Base-by-base conservation (phyloP, 2,888 invertebrate genomes). In the Caenorhabditis drosophilae region DNA sequence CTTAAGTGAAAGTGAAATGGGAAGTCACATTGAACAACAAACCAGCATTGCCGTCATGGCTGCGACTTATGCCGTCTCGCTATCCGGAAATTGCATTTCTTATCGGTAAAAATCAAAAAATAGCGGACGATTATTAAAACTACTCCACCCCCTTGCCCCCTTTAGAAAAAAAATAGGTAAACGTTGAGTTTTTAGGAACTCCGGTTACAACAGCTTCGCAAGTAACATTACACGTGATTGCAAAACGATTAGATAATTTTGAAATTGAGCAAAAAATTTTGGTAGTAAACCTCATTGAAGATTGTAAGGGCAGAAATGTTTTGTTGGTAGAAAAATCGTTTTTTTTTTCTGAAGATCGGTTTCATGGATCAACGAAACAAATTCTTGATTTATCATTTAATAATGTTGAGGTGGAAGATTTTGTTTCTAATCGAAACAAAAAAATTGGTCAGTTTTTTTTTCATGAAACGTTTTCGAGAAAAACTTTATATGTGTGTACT, bases 1-100 rank as follows among this genome's bases (percentile, higher is more conserved):
- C n/a, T 69, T 34, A 44, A 82, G 82, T 79, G 7, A 73, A 79
- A 42, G 82, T 82, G 11, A 80, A 75, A 71, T 82, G 82, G 82
- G 72, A 78, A 46, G 82, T 81, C 4, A 80, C 81, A 22, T 53
- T 77, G 22, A 73, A 73, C 50, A 76, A 76, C 27, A 73, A 76
- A 23, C 82, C 82, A 12, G 71, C 73, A 11, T 70, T 82, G 4
- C 82, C 82, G 1, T 62, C 73, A 31, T 82, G 82, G 82, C 55
- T 83, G 23, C 72, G 77, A 31, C 62, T 82, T 23, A 52, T 79
- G 27, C 70, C 67, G 36, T 82, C 82, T 25, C 57, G 73, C 22
- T 79, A 82, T 60, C 63, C 73, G 25, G 77, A 77, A 34, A 70
- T 82, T 27, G 78, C 82, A 11, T 82, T 79, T 67, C 66, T 82